Evolutionary conservation across 2,797 vertebrate genomes (phyloP), one percentile per base, ranked within the genome.

Genomic region (Limnodromus scolopaceus): DNA sequence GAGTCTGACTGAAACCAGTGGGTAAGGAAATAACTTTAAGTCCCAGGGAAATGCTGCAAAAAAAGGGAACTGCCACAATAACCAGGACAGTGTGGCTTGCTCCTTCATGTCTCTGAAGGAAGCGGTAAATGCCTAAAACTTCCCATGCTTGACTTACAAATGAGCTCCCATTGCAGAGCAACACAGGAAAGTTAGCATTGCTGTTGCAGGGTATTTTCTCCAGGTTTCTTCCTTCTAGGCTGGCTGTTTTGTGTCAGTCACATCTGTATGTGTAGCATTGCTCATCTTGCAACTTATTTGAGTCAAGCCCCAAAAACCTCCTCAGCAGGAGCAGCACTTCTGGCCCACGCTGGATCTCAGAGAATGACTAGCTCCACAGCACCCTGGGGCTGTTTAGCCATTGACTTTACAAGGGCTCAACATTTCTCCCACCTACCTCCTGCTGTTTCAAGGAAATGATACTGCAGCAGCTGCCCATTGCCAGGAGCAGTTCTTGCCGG

Each of bases 1-100:
- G 41, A 82, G 48, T 58, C 61, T 66, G 76, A n/a, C 45, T 93
- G 90, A 92, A 96, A 96, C 87, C 84, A 57, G 85, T 81, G 84
- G 41, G 82, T 90, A 49, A 90, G 89, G 92, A 96, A 97, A 93
- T 84, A 93, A 80, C 87, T 96, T 74, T 19, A 94, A 96, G 80
- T 95, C 48, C 77, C 58, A 36, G 78, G 75, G 60, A 97, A 97
- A 90, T 45, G 66, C 55, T 63, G 78, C 82, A 87, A 70, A 92
- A 92, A 90, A 97, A 93, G 79, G 80, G 90, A 94, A 80, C 77
- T 92, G 80, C 70, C 84, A 65, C 70, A 65, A 94, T 81, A 89
- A 87, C 76, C 76, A 92, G 87, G 76, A 84, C 70, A 81, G 66
- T 7, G 3, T 80, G 27, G 45, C 57, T 83, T 81, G 30, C 58